Evolutionary conservation across 2,113 vertebrate species (phyloP).

Genomic region (Pygoscelis antarcticus): DNA sequence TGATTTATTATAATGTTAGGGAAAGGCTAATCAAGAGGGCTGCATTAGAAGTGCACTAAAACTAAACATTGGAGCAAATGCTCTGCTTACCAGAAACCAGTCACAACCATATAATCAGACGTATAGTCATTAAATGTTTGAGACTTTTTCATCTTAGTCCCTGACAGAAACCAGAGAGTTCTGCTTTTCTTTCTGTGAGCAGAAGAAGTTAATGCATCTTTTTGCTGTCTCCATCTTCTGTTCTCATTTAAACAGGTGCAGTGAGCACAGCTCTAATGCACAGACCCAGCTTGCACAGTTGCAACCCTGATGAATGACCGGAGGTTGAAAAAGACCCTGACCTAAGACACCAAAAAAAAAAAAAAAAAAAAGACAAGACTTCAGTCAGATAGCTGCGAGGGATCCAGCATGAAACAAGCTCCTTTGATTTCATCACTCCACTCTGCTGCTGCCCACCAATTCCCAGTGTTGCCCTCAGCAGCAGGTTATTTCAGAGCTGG

Average conservation of each 20-base stretch:
- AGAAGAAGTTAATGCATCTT: not conserved
- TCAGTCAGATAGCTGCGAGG: not conserved
- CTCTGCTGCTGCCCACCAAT: not conserved
- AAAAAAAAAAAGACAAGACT: not conserved
- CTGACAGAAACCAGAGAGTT: not conserved
- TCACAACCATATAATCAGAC: not conserved
- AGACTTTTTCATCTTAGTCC: not conserved
- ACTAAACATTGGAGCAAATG: not conserved
- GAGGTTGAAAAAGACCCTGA: constrained; percentile 11
- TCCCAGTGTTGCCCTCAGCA: constrained; percentile 13
- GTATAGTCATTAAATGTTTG: not conserved
- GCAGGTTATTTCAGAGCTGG: not conserved
- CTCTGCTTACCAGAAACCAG: not conserved
- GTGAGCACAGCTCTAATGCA: not conserved
- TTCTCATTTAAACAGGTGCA: not conserved
- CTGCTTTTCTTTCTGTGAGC: not conserved
- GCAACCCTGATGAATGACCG: not conserved
- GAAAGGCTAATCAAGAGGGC: not conserved
- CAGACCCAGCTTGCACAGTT: not conserved
- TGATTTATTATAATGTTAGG: not conserved
- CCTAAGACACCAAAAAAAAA: not conserved
- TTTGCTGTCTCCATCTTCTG: not conserved
- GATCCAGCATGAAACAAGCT: not conserved
- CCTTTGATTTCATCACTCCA: not conserved
- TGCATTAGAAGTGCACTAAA: not conserved